These are phyloP conservation scores for Planiliza haematocheilus DNA, from an alignment of 2,113 vertebrate species.

Conservation along the genomic window DNA sequence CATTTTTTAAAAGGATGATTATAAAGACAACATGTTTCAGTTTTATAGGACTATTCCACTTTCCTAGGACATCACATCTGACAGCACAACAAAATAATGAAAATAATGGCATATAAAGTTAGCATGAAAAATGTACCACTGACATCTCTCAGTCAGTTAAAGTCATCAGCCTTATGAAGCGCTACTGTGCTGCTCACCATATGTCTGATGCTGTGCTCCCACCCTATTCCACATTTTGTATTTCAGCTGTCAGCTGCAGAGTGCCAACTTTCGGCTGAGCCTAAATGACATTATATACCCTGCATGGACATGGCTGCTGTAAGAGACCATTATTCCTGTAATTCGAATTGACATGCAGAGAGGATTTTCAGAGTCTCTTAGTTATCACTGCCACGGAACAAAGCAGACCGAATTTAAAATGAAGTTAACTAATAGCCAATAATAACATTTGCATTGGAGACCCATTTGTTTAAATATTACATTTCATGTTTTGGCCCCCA, in stretches of 20 bases:
- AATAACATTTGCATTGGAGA: conserved; percentile 29
- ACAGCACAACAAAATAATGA: background rate
- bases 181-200: conserved; percentile 3
- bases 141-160: background rate
- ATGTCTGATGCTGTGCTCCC: conserved; percentile 9
- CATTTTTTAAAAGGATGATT: background rate
- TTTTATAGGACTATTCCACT: no score
- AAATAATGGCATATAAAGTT: background rate
- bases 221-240: conserved; percentile 30
- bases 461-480: conserved; percentile 28
- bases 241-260: conserved; percentile 45
- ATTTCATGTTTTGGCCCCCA: conserved; percentile 28
- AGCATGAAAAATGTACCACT: background rate
- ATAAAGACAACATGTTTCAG: background rate
- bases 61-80: conserved; percentile 1
- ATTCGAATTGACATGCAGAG: background rate
- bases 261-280: conserved; percentile 3
- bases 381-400: background rate
- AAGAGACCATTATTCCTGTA: background rate
- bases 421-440: conserved; percentile 17
- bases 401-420: background rate
- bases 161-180: conserved; percentile 1
- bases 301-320: conserved; percentile 1
- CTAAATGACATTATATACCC: conserved; percentile 47
- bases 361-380: conserved; percentile 11